Conservation (phyloP, 1,140 invertebrate genomes). For the Brachionus angularis region DNA sequence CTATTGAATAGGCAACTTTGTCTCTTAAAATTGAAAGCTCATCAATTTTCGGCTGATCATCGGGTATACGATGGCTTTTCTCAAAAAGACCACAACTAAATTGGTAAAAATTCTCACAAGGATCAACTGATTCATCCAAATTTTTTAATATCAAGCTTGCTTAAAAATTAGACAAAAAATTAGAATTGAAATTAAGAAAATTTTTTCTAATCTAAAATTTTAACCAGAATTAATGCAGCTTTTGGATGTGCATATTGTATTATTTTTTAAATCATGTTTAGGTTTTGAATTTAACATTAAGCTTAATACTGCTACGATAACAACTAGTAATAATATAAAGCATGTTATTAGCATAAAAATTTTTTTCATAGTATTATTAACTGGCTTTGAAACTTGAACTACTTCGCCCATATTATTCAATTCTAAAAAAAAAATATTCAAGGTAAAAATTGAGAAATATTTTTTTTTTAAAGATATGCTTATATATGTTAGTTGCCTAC, state of each 20-base stretch:
- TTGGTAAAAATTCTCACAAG: slow-evolving; percentile 41
- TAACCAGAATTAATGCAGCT: slow-evolving; percentile 21
- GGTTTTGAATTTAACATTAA: background rate
- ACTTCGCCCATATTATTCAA: slow-evolving; percentile 11
- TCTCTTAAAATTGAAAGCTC: slow-evolving; percentile 38
- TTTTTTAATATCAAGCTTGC: slow-evolving; percentile 27
- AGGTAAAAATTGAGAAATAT: too few relatives aligned
- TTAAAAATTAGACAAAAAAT: background rate
- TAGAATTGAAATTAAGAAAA: too few relatives aligned
- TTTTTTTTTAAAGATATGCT: too few relatives aligned
- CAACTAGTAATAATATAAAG: background rate
- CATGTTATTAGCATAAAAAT: background rate
- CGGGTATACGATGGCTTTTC: slow-evolving; percentile 3
- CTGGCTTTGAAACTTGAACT: slow-evolving; percentile 6
- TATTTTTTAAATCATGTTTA: background rate
- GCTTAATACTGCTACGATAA: slow-evolving; percentile 1
- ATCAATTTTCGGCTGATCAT: slow-evolving; percentile 37
- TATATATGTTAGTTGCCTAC: too few relatives aligned
- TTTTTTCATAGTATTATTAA: slow-evolving; percentile 28
- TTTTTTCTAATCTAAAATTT: too few relatives aligned
- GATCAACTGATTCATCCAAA: slow-evolving; percentile 22
- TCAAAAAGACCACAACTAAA: slow-evolving; percentile 40
- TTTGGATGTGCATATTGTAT: slow-evolving; percentile 11
- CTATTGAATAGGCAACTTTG: slow-evolving; percentile 34
- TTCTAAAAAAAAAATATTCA: too few relatives aligned